Base-by-base conservation (phyloP, 2,113 vertebrate genomes). In the Rhinoderma darwinii region DNA sequence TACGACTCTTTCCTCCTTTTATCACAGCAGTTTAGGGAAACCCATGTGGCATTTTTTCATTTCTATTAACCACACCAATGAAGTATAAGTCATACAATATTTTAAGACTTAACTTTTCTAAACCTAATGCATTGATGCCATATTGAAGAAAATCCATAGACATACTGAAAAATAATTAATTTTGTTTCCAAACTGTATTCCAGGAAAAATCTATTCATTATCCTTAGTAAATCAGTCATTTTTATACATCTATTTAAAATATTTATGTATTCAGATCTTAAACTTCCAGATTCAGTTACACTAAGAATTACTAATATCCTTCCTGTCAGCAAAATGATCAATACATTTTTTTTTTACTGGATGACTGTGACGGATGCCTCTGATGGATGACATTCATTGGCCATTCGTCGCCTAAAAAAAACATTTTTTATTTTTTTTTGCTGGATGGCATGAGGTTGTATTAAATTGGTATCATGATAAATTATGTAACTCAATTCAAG, bases 231-330 rank as follows among this genome's bases (percentile, higher is more conserved):
- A 50, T 44, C 2, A 47, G 6, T 76, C 12, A 32, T 20, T 32
- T 72, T 77, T 39, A 3, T 15, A 51, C 14, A 77, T 51, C 17
- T 51, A 72, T 72, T 39, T 72, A 14, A 72, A 72, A 18, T 72
- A 72, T 39, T 17, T 37, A 17, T 76, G 73, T 75, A 27, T 75
- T 76, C 3, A 27, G 27, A 76, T 47, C 25, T 15, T 47, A 25
- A 76, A 50, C 10, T 27, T 25, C 25, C 43, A 76, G 43, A 76
- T 76, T 47, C n/a, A 50, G 74, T 76, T 76, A 47, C 74, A 30
- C 39, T 30, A 22, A 76, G 11, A n/a, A 76, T 50, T 50, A 50
- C 73, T 15, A 44, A 27, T 37, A 35, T 79, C n/a, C 32, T 35
- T 79, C 77, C 18, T 56, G 77, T 39, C 20, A 54, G 32, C 35